Percentiles rank a stretch among this genome's conserved stretches.
Conservation (phyloP, 1,140 invertebrate species). For the Trachymyrmex cornetzi region DNA sequence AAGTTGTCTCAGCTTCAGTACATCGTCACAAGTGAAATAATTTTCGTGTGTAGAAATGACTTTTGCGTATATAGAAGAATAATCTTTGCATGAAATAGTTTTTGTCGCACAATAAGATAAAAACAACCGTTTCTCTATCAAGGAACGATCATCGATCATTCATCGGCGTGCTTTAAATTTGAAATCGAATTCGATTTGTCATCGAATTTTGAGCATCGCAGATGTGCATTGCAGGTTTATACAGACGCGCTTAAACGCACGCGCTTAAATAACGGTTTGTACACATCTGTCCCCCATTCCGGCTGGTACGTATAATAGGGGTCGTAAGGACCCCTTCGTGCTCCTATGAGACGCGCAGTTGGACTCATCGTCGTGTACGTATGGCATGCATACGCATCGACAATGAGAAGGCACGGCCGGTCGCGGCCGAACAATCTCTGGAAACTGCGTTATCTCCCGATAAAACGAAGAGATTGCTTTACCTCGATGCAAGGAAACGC, state of each 20-base stretch:
- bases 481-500: not conserved
- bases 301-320: conserved; percentile 71
- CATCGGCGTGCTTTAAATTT: not conserved
- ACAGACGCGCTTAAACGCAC: not conserved
- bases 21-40: conserved; percentile 75
- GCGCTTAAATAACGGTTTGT: conserved; percentile 76
- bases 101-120: not conserved
- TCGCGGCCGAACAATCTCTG: not conserved
- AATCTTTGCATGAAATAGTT: not conserved
- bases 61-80: not conserved
- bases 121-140: not conserved
- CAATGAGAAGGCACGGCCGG: conserved; percentile 29
- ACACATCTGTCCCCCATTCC: conserved; percentile 79
- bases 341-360: conserved; percentile 36
- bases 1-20: conserved; percentile 76
- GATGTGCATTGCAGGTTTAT: conserved; percentile 12
- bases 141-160: not conserved
- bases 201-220: conserved; percentile 43
- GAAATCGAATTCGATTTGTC: not conserved
- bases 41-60: not conserved
- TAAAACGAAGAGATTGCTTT: conserved; percentile 1
- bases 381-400: conserved; percentile 21
- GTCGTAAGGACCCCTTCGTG: conserved; percentile 57
- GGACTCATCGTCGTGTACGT: conserved; percentile 16
- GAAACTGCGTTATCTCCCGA: conserved; percentile 4